Evolutionary conservation across 2,797 vertebrate genomes (phyloP), one percentile per base, ranked within the genome.

Genomic region (Peromyscus nudipes): DNA sequence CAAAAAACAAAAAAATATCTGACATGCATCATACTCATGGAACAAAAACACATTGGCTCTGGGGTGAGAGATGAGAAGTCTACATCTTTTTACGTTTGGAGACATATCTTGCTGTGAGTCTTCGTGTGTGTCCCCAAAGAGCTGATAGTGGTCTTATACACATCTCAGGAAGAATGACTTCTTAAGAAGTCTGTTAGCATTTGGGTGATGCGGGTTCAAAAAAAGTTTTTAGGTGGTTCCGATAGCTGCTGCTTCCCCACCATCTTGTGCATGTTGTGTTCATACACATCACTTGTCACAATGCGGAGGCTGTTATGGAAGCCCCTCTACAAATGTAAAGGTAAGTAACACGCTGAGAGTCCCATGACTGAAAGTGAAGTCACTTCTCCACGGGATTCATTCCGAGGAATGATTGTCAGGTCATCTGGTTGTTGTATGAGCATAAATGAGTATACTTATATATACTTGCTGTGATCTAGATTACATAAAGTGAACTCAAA

Each of bases 201-300:
- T 97, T 92, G 52, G 17, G 65, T 81, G 92, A n/a, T 40, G 93
- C 21, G 19, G 11, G 6, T 71, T 17, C 65, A 96, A 87, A 57
- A 2, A 60, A 86, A 57, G 29, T 13, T 13, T 52, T 87, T 55
- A 77, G 73, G 37, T 34, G 3, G 12, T 29, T 25, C 34, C 34
- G 71, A 14, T 31, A 46, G 13, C 23, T 94, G 62, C 46, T 34
- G 23, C 37, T 73, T 92, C 55, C 31, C 25, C 12, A 77, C 2
- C 6, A 0, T 27, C 76, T 76, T 71, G 60, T 75, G 23, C 43
- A 81, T 43, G 16, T 10, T 8, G 7, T 84, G 57, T n/a, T 46
- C 31, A 64, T 62, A 43, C 1, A 6, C 31, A 13, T 81, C 57
- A 57, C 14, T 85, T 40, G 77, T 89, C 87, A 81, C 16, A 81